Base-by-base conservation (phyloP, 1,140 invertebrate species). In the Maniola jurtina region DNA sequence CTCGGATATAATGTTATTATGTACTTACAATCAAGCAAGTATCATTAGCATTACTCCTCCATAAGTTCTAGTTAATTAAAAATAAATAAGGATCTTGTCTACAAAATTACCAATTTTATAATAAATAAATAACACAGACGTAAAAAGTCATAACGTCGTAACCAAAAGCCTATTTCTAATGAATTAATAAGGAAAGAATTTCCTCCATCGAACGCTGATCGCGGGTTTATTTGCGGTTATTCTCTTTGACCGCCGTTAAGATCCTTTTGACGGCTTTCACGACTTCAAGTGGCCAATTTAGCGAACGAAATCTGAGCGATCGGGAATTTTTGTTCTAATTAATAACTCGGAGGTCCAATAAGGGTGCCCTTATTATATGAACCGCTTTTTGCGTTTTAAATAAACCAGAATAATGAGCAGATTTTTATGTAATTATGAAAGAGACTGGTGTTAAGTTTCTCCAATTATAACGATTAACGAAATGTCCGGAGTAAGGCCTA, bases 161-260 rank as follows among this genome's bases (percentile, higher is more conserved):
- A 76, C 79, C 77, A 72, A 74, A 80, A 82, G 79, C 73, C 84
- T 84, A 81, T 86, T 88, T 82, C 81, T 81, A 83, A 82, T 84
- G 79, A 89, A 90, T 89, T 88, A 89, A 25, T 25, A 25, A 85
- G 82, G 81, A 85, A 84, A 86, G 86, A 87, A 85, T 86, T 89
- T 84, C 81, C 86, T 81, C 78, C 75, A 78, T 83, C 72, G 75
- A 76, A 76, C 75, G 80, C 80, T 87, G 79, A 88, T 89, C 81
- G 84, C 79, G 79, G 79, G 88, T 84, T 90, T 90, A 87, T 90
- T 90, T 90, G 86, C 83, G 88, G 88, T 90, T 89, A 90, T 89
- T 87, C 88, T 89, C 88, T 89, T 89, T 90, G 88, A 90, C 88
- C 88, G 88, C 88, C 86, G 86, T 90, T 90, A 90, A 87, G 83